A percentile compares a stretch with the other conserved stretches of the same genome.
These are phyloP conservation scores for Macrobrachium rosenbergii DNA, from an alignment of 1,140 invertebrate genomes.

Conservation along the genomic window DNA sequence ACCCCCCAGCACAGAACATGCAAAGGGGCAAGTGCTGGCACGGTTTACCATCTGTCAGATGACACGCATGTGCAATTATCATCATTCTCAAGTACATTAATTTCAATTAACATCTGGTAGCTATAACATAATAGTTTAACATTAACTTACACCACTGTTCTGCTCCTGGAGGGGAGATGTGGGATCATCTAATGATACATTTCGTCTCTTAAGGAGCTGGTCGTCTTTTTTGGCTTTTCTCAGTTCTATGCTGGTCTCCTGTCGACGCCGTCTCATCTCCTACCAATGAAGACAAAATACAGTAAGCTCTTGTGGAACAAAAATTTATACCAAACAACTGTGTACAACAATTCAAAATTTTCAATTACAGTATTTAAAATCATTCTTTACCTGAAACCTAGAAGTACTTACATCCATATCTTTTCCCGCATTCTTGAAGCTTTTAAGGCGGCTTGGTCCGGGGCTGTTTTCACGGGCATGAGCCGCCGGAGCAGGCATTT, in stretches of 20 bases:
- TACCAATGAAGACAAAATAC: conserved; percentile 68
- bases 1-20: background rate
- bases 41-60: background rate
- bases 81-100: background rate
- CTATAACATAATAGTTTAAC: background rate
- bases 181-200: conserved; percentile 78
- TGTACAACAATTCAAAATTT: background rate
- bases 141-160: conserved; percentile 47
- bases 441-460: conserved; percentile 68
- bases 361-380: background rate
- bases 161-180: conserved; percentile 73
- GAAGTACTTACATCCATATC: conserved; percentile 70
- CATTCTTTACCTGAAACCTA: background rate
- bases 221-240: conserved; percentile 96
- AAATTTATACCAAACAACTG: background rate
- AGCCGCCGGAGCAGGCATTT: conserved; percentile 67
- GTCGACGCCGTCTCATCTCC: conserved; percentile 89
- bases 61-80: background rate
- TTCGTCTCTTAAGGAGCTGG: conserved; percentile 93
- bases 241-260: conserved; percentile 89
- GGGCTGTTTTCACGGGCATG: conserved; percentile 64
- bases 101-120: background rate
- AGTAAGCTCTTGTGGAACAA: background rate
- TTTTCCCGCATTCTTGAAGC: conserved; percentile 72
- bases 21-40: background rate